Evolutionary conservation across 2,113 vertebrate species (phyloP), one percentile per base, ranked within the genome.

Genomic region (Anser brachyrhynchus): DNA sequence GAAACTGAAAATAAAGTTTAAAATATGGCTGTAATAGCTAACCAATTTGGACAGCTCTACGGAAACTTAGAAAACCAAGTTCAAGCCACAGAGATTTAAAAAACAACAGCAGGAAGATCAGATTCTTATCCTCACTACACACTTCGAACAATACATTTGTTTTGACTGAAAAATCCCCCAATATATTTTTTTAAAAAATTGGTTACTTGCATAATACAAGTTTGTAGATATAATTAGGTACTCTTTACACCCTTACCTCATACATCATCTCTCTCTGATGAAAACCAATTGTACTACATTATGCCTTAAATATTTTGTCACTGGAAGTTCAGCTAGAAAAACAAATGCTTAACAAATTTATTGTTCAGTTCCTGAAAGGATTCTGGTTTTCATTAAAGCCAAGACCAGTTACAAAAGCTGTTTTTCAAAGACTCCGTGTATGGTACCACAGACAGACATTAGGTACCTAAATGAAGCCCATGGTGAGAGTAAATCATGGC

Each of bases 331-430:
- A 94, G 79, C 61, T 94, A 97, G 78, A 87, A 94, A 98, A 98
- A 87, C 77, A 96, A 97, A 92, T 5, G 28, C 31, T 35, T 78
- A 70, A 81, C 25, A 41, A 73, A 80, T 90, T 94, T 55, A 65
- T 92, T 82, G 52, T 94, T 94, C 61, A 70, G 72, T 92, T 95
- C 78, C 90, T 85, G 67, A 78, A 87, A 46, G 61, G 89, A 90
- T 84, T 95, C 95, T 97, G 96, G 81, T 93, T 96, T 96, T 95
- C 87, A 96, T 97, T 97, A 97, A 6, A 95, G 91, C 72, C 59
- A 89, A 67, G 22, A 89, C 41, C 46, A 76, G 59, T 86, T 90
- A 92, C 13, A 76, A 97, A 96, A 89, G 44, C 41, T 95, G 52
- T 33, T 69, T 73, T 94, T 93, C 52, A 86, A 93, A 92, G 87